These are phyloP conservation scores for Petrophora chlorosata DNA, from an alignment of 2,888 invertebrate genomes.

Conservation along the genomic window DNA sequence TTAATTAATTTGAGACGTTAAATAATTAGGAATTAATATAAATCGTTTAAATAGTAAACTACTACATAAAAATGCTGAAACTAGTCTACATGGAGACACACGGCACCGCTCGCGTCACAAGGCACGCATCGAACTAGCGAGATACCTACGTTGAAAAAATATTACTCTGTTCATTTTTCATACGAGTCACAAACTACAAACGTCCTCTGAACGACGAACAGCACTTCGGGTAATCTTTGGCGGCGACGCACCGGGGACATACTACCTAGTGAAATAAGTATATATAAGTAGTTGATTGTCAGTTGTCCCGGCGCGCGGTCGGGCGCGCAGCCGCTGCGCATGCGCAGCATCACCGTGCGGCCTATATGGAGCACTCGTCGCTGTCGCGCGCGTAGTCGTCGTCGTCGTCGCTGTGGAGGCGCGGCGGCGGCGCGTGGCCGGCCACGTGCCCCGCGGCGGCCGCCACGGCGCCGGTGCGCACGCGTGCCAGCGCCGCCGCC, in stretches of 20 bases:
- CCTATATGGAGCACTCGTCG: slow-evolving; percentile 86
- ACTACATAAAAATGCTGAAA: slow-evolving; percentile 70
- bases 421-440: no score
- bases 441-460: slow-evolving; percentile 62
- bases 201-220: slow-evolving; percentile 39
- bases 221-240: slow-evolving; percentile 66
- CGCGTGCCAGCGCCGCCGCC: slow-evolving; percentile 71
- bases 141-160: slow-evolving; percentile 81
- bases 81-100: slow-evolving; percentile 62
- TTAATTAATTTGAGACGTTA: slow-evolving; percentile 67
- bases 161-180: slow-evolving; percentile 60
- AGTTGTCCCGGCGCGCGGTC: slow-evolving; percentile 22
- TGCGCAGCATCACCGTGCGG: slow-evolving; percentile 29
- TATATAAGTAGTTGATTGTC: no score
- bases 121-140: slow-evolving; percentile 71
- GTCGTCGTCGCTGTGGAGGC: slow-evolving; percentile 65
- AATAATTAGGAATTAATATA: slow-evolving; percentile 42
- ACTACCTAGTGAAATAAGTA: no score
- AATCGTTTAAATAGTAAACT: slow-evolving; percentile 44
- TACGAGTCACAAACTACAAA: slow-evolving; percentile 42
- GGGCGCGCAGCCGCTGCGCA: no score
- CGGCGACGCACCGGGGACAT: no score
- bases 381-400: slow-evolving; percentile 83
- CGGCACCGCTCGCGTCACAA: slow-evolving; percentile 49
- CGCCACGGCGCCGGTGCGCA: slow-evolving; percentile 73